Evolutionary conservation across 2,113 vertebrate species (phyloP).

Genomic region (Cromileptes altivelis): DNA sequence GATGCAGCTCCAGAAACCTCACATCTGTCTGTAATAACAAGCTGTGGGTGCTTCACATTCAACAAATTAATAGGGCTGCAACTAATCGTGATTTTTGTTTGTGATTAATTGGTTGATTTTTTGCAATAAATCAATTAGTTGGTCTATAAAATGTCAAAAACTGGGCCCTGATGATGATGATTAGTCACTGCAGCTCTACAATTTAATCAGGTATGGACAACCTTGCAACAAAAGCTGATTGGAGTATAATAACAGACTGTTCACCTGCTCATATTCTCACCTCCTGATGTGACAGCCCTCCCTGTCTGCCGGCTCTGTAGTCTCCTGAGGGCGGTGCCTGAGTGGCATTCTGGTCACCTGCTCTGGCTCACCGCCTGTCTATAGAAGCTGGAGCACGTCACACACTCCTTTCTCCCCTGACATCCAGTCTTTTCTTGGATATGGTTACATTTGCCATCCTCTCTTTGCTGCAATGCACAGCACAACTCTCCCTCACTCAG

Average conservation of each 20-base stretch:
- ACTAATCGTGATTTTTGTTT: too few relatives aligned
- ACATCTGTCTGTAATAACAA: neutral
- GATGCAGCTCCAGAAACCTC: neutral
- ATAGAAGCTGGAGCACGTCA: neutral
- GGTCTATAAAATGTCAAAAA: too few relatives aligned
- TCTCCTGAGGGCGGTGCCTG: constrained; percentile 21
- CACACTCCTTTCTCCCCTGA: neutral
- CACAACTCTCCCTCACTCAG: neutral
- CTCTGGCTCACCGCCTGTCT: constrained; percentile 27
- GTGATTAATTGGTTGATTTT: too few relatives aligned
- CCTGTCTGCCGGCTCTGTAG: constrained; percentile 10
- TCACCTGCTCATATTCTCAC: constrained; percentile 25
- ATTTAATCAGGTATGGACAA: too few relatives aligned
- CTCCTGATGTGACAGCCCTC: constrained; percentile 15
- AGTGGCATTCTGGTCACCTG: constrained; percentile 24
- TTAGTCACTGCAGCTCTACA: too few relatives aligned
- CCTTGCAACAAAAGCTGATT: neutral
- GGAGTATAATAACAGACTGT: neutral
- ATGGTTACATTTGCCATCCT: constrained; percentile 9
- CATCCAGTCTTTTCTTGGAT: neutral
- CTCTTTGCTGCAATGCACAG: constrained; percentile 1
- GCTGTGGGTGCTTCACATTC: neutral
- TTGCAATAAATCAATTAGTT: too few relatives aligned
- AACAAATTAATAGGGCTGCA: neutral
- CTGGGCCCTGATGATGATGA: too few relatives aligned